Evolutionary conservation across 92 coral and sea anemone genomes (phyloP).

Genomic region (Phenganax marumi): DNA sequence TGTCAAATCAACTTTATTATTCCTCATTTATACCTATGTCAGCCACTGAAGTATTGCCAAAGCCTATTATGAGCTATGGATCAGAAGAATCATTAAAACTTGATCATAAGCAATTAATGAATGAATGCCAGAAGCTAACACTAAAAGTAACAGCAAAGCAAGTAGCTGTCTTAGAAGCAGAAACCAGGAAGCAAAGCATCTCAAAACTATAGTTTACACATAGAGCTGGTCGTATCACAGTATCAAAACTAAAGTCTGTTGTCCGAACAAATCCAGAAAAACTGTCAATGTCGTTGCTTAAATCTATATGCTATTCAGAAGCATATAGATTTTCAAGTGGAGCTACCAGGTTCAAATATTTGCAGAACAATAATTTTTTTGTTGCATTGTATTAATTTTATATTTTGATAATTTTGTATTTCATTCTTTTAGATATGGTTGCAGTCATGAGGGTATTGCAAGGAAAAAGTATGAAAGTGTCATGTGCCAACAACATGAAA

Average conservation of each 20-base stretch:
- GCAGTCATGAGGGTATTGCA: conserved; percentile 49
- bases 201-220: not conserved
- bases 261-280: not conserved
- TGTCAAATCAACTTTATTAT: not conserved
- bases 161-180: conserved; percentile 2
- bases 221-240: conserved; percentile 4
- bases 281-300: not conserved
- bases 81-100: conserved; percentile 16
- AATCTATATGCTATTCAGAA: not conserved
- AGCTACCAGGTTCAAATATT: conserved; percentile 13
- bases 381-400: not conserved
- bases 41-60: not conserved
- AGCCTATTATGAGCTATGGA: not conserved
- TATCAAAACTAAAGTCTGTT: conserved; percentile 3
- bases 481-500: conserved; percentile 27
- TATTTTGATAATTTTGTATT: conserved; percentile 6
- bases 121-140: conserved; percentile 13
- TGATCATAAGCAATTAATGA: not conserved
- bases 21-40: not conserved
- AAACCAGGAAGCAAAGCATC: conserved; percentile 3
- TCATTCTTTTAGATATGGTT: conserved; percentile 45
- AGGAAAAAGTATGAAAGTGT: conserved; percentile 32
- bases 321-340: not conserved
- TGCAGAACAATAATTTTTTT: not conserved
- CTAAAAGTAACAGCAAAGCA: not conserved